These are phyloP conservation scores for Rhingia campestris DNA, from an alignment of 2,888 invertebrate genomes.

Conservation along the genomic window DNA sequence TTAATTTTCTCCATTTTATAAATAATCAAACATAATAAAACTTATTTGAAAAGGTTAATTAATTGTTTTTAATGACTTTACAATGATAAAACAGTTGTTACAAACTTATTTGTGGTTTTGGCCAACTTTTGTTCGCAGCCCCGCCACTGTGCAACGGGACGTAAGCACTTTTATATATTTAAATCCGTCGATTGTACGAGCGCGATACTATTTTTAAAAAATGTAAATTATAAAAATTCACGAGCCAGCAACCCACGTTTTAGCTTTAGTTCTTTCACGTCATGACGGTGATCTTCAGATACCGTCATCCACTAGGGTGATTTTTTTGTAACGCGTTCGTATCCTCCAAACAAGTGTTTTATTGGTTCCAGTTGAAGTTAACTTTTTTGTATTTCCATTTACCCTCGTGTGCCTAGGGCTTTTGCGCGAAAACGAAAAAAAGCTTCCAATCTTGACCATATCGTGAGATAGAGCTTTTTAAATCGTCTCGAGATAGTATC, in stretches of 20 bases:
- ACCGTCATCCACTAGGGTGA: not conserved
- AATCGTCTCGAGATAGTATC: slow-evolving; percentile 15
- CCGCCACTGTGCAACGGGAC: too few relatives aligned
- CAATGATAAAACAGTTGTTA: too few relatives aligned
- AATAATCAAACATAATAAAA: too few relatives aligned
- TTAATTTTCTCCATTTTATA: too few relatives aligned
- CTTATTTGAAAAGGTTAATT: too few relatives aligned
- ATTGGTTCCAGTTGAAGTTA: slow-evolving; percentile 32
- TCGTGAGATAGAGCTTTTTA: slow-evolving; percentile 37
- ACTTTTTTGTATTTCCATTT: slow-evolving; percentile 2
- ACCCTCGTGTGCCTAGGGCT: not conserved
- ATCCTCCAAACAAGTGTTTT: slow-evolving; percentile 18
- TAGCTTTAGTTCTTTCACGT: slow-evolving; percentile 16
- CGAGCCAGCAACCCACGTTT: slow-evolving; percentile 14
- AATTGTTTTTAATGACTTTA: too few relatives aligned
- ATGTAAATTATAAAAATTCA: slow-evolving; percentile 15
- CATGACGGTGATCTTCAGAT: slow-evolving; percentile 10
- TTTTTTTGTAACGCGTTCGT: not conserved
- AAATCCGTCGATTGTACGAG: not conserved
- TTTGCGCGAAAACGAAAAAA: slow-evolving; percentile 34
- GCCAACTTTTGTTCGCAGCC: too few relatives aligned
- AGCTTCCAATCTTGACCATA: slow-evolving; percentile 25
- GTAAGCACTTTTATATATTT: not conserved
- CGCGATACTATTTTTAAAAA: slow-evolving; percentile 37
- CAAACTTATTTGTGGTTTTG: too few relatives aligned